Evolutionary conservation across 1,140 invertebrate species (phyloP).

Genomic region (Campodea augens): DNA sequence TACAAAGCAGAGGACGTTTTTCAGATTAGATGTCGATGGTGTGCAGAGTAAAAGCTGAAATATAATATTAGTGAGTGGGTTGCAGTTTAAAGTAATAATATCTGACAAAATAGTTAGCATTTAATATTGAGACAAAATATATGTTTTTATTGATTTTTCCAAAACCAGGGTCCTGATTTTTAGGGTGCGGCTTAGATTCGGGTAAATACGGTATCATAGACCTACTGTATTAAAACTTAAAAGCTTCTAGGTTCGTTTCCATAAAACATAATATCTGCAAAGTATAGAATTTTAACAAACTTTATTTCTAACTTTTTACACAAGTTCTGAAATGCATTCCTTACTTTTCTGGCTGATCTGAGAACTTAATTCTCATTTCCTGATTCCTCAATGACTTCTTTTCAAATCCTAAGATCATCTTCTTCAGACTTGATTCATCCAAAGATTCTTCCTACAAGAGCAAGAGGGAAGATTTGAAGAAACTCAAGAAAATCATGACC

Average conservation of each 20-base stretch:
- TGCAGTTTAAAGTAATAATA: too few relatives aligned
- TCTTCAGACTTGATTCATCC: conserved; percentile 72
- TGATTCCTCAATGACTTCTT: conserved; percentile 87
- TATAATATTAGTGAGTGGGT: too few relatives aligned
- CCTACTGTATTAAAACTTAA: neutral
- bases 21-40: too few relatives aligned
- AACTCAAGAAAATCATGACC: conserved; percentile 11
- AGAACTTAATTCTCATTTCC: conserved; percentile 96
- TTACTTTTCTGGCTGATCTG: conserved; percentile 85
- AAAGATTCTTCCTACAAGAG: conserved; percentile 45
- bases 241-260: neutral
- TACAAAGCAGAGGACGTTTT: too few relatives aligned
- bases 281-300: neutral
- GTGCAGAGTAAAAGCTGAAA: neutral
- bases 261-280: neutral
- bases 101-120: too few relatives aligned
- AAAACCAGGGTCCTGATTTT: too few relatives aligned
- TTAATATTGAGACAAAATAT: too few relatives aligned
- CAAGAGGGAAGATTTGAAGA: too few relatives aligned
- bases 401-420: conserved; percentile 79
- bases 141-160: too few relatives aligned
- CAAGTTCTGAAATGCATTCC: conserved; percentile 5
- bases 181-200: too few relatives aligned
- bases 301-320: neutral
- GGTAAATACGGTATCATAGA: too few relatives aligned